Evolutionary conservation across 2,888 invertebrate genomes (phyloP).

Genomic region (Nowickia ferox): DNA sequence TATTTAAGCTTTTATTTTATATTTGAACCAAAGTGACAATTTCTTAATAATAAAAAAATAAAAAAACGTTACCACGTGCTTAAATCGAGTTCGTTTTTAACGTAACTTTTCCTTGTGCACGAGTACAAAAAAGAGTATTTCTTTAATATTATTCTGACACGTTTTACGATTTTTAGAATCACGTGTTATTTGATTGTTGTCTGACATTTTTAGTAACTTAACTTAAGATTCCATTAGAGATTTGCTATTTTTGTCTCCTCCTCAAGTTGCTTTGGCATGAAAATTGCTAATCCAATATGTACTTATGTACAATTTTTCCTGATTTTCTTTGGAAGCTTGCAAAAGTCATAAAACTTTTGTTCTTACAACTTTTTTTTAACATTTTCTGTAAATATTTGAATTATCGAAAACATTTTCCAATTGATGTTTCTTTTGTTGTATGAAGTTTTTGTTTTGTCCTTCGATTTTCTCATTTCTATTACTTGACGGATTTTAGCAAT

Average conservation of each 20-base stretch:
- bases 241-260: constrained; percentile 13
- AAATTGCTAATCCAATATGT: not conserved
- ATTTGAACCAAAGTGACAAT: constrained; percentile 32
- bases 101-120: not conserved
- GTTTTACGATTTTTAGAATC: constrained; percentile 64
- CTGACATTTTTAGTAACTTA: constrained; percentile 68
- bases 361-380: constrained; percentile 8
- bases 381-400: constrained; percentile 62
- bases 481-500: not conserved
- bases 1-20: constrained; percentile 12
- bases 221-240: constrained; percentile 60
- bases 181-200: constrained; percentile 73
- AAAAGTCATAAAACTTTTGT: constrained; percentile 12
- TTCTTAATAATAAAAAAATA: constrained; percentile 2
- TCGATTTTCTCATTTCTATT: not conserved
- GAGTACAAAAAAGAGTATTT: constrained; percentile 2
- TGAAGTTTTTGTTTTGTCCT: not conserved
- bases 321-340: constrained; percentile 3
- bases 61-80: constrained; percentile 31
- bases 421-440: not conserved
- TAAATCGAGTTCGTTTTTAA: not conserved
- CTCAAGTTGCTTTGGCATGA: not conserved
- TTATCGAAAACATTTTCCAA: constrained; percentile 52
- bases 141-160: constrained; percentile 64
- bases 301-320: not conserved